Conservation (phyloP, 2,797 vertebrate species). For the Gymnopithys bicolor region DNA sequence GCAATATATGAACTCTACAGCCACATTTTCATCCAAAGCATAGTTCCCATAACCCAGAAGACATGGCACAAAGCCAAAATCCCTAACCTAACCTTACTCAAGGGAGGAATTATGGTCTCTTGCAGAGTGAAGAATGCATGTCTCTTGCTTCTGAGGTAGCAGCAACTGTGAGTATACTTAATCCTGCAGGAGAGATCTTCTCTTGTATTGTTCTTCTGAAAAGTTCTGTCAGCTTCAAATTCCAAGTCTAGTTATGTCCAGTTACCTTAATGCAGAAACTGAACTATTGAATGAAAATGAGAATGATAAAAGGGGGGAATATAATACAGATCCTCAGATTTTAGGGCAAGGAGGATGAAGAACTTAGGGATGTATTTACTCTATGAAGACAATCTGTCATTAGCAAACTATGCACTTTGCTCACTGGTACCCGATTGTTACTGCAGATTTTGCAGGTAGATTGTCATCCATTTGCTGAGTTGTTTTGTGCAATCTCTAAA, state of each 20-base stretch:
- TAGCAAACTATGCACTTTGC: not conserved
- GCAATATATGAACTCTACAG: not conserved
- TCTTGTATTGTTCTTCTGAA: not conserved
- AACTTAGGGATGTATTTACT: not conserved
- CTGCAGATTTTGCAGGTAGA: slow-evolving; percentile 6
- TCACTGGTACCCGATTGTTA: not conserved
- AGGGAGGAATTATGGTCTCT: not conserved
- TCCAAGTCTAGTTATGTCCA: not conserved
- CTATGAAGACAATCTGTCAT: not conserved
- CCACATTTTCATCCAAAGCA: not conserved
- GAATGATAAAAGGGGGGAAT: not conserved
- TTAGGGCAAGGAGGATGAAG: not conserved
- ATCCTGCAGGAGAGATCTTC: not conserved
- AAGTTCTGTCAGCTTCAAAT: not conserved
- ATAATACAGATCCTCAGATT: not conserved
- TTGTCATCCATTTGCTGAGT: slow-evolving; percentile 25
- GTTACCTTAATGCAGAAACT: not conserved
- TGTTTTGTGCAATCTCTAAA: slow-evolving; percentile 41
- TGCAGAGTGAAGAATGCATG: not conserved
- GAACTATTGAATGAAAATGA: not conserved
- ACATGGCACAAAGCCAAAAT: slow-evolving; percentile 9
- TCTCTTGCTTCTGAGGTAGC: slow-evolving; percentile 23
- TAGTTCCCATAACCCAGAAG: slow-evolving; percentile 22
- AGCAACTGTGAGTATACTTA: not conserved
- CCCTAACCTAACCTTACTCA: not conserved